Evolutionary conservation across 2,888 invertebrate genomes (phyloP).

Genomic region (Apodemia duryi): DNA sequence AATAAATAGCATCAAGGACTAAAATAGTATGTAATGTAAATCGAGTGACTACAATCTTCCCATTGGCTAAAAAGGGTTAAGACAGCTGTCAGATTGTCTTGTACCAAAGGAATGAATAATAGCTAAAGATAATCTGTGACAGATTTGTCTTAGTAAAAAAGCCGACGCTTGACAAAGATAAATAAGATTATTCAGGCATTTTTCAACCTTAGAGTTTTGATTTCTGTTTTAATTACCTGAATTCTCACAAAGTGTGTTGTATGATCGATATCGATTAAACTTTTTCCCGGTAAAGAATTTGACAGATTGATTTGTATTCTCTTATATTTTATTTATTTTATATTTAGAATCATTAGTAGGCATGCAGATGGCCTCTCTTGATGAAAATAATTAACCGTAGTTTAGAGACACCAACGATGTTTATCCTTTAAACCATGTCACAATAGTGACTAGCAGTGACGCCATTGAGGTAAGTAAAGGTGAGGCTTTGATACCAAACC

Average conservation of each 20-base stretch:
- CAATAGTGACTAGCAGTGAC: neutral
- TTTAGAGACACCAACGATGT: too few species aligned
- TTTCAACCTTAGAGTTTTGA: conserved; percentile 55
- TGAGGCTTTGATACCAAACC: conserved; percentile 16
- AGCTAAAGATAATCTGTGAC: conserved; percentile 72
- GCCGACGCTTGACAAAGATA: conserved; percentile 71
- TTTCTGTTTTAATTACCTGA: conserved; percentile 73
- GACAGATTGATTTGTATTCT: conserved; percentile 15
- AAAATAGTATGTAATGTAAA: conserved; percentile 34
- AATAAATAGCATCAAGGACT: conserved; percentile 27
- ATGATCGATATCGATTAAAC: conserved; percentile 32
- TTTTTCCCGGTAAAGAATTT: conserved; percentile 16
- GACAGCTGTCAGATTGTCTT: conserved; percentile 67
- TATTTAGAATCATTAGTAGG: too few species aligned
- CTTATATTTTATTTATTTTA: neutral
- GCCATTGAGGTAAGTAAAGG: conserved; percentile 12
- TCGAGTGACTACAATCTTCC: conserved; percentile 48
- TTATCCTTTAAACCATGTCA: too few species aligned
- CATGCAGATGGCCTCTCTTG: too few species aligned
- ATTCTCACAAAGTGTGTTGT: conserved; percentile 71
- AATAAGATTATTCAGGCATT: conserved; percentile 72
- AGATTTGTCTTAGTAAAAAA: conserved; percentile 75
- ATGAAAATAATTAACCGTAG: too few species aligned
- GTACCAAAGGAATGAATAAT: conserved; percentile 73
- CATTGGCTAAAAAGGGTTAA: conserved; percentile 78